phyloP scores from a whole-genome alignment of 2,888 invertebrate species.

The Parasteatoda lunata region DNA sequence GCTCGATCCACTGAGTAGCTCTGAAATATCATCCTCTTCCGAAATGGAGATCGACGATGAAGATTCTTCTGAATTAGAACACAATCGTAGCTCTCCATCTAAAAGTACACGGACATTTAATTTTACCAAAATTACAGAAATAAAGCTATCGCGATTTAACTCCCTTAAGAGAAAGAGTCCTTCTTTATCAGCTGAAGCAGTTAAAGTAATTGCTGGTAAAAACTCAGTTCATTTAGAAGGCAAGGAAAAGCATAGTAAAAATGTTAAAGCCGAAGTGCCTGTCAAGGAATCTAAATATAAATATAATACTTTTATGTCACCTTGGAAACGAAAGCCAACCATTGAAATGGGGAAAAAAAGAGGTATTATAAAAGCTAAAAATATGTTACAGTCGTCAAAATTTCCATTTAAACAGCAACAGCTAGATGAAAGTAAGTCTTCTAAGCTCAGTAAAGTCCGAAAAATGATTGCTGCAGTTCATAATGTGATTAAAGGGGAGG shows the following conservation, averaged over 20 bases:
- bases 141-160: neutral
- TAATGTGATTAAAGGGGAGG: too few relatives aligned
- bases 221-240: neutral
- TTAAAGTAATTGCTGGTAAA: neutral
- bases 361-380: conserved; percentile 40
- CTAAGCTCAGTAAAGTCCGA: too few relatives aligned
- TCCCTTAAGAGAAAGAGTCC: neutral
- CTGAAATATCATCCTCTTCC: too few relatives aligned
- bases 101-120: neutral
- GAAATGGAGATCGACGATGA: too few relatives aligned
- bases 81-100: neutral
- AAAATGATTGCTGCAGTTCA: too few relatives aligned
- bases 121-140: neutral
- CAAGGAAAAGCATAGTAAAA: neutral
- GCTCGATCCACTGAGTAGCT: too few relatives aligned
- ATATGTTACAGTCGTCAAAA: conserved; percentile 1
- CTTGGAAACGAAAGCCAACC: neutral
- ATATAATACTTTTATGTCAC: neutral
- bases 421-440: too few relatives aligned
- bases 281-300: neutral
- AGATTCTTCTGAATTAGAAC: neutral
- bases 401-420: neutral
- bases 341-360: neutral
- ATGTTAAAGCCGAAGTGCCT: neutral
- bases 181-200: neutral